phyloP scores from a whole-genome alignment of 2,797 vertebrate genomes.

The Peromyscus eremicus region DNA sequence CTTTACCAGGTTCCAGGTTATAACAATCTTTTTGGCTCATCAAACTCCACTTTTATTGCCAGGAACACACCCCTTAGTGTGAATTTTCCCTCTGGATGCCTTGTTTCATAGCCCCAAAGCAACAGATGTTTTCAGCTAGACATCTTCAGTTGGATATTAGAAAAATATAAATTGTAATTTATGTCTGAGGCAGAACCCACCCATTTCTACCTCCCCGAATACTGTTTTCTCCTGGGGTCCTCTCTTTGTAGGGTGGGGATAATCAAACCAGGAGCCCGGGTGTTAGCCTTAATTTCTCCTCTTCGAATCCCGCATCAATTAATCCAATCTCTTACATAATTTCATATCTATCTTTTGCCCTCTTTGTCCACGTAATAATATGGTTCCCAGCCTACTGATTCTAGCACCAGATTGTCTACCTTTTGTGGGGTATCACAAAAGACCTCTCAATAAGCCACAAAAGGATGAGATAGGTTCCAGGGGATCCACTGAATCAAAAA shows the following conservation, averaged over 20 bases:
- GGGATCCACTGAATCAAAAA: not conserved
- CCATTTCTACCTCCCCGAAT: not conserved
- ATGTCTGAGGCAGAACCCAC: not conserved
- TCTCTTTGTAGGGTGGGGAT: not conserved
- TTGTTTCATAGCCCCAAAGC: not conserved
- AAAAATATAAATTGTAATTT: not conserved
- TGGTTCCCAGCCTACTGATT: not conserved
- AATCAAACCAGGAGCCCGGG: conserved; percentile 21
- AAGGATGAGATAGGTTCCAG: not conserved
- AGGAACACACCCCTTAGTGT: not conserved
- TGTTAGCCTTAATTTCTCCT: not conserved
- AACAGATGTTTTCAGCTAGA: not conserved
- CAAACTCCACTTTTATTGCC: not conserved
- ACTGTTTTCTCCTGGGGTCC: conserved; percentile 9
- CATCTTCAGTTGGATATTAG: not conserved
- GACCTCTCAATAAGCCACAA: not conserved
- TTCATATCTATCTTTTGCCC: not conserved
- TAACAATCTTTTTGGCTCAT: not conserved
- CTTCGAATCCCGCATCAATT: not conserved
- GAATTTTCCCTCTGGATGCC: not conserved
- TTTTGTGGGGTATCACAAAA: not conserved
- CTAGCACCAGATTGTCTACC: not conserved
- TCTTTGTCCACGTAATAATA: not conserved
- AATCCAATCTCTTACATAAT: conserved; percentile 10
- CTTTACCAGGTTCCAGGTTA: not conserved